Evolutionary conservation across 2,113 vertebrate genomes (phyloP).

Genomic region (Daphoenositta chrysoptera): DNA sequence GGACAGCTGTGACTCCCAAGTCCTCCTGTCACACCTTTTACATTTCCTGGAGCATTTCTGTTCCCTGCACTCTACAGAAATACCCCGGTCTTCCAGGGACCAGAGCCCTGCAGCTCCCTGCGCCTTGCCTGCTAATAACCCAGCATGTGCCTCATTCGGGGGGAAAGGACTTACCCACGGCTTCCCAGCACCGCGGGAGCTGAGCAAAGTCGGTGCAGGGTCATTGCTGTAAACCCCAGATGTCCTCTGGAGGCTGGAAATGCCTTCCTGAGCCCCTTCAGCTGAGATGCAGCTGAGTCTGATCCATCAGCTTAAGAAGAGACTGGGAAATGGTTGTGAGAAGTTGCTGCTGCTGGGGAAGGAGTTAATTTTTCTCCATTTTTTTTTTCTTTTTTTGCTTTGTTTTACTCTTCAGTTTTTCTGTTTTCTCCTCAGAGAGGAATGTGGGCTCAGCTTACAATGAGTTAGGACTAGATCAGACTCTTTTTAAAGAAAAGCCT

Average conservation of each 20-base stretch:
- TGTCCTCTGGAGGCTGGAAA: neutral
- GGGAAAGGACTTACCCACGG: neutral
- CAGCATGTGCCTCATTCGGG: neutral
- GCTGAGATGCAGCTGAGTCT: neutral
- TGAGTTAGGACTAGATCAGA: neutral
- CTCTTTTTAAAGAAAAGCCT: neutral
- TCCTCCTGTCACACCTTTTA: neutral
- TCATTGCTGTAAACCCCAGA: neutral
- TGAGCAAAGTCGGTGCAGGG: neutral
- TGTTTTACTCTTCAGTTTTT: neutral
- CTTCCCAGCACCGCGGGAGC: neutral
- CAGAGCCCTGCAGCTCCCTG: neutral
- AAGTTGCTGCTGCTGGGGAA: neutral
- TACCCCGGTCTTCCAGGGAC: neutral
- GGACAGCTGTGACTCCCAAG: neutral
- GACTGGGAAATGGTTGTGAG: neutral
- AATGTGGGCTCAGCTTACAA: neutral
- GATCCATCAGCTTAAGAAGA: neutral
- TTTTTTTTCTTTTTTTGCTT: neutral
- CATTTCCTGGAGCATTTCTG: fast-evolving
- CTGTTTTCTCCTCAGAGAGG: neutral
- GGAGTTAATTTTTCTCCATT: neutral
- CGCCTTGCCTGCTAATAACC: neutral
- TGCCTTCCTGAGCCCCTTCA: neutral
- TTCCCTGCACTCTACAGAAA: neutral